Evolutionary conservation across 2,797 vertebrate species (phyloP).

Genomic region (Tragelaphus oryx): DNA sequence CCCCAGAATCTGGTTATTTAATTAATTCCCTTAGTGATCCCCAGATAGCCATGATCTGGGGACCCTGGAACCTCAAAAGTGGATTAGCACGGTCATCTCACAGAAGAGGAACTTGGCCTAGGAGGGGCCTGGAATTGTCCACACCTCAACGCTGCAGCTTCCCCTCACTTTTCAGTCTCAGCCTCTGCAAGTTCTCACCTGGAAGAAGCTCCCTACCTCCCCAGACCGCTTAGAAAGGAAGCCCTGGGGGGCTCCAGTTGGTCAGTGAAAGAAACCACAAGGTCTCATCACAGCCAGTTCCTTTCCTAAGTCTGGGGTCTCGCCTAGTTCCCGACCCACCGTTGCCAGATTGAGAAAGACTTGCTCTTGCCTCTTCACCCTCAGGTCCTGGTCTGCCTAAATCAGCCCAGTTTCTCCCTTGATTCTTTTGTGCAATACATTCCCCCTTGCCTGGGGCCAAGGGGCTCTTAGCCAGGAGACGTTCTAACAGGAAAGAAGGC

Average conservation of each 20-base stretch:
- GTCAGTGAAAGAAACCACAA: too few species aligned
- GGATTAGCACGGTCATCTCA: background rate
- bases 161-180: background rate
- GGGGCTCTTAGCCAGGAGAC: background rate
- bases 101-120: background rate
- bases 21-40: background rate
- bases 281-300: too few species aligned
- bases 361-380: background rate
- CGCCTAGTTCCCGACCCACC: rapidly evolving
- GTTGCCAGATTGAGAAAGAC: background rate
- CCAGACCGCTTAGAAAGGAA: background rate
- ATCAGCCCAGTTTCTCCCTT: background rate
- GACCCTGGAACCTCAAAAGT: background rate
- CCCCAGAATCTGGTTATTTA: background rate
- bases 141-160: rapidly evolving
- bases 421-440: background rate
- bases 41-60: too few species aligned
- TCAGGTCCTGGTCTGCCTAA: rapidly evolving
- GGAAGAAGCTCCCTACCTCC: background rate
- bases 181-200: too few species aligned
- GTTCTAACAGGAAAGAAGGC: background rate
- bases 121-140: background rate
- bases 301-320: background rate
- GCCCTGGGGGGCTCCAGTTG: background rate
- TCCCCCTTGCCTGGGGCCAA: background rate